Conservation (phyloP, 1,140 invertebrate genomes). For the Drosophila mayri region DNA sequence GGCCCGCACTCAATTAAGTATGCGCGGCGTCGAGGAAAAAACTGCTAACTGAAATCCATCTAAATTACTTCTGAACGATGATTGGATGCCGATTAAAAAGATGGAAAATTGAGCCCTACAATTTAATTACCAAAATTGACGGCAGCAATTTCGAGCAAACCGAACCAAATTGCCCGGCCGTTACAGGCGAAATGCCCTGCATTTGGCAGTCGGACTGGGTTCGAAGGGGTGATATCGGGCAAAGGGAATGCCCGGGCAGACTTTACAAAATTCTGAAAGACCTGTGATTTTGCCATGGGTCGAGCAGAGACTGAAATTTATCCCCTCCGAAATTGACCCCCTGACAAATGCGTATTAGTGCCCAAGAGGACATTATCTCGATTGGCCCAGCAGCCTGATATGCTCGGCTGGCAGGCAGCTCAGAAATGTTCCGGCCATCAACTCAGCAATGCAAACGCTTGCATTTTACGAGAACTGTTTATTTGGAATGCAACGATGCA, state of each 20-base stretch:
- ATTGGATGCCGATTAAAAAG: constrained; percentile 49
- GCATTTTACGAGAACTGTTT: constrained; percentile 74
- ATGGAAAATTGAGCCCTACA: constrained; percentile 68
- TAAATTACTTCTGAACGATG: constrained; percentile 58
- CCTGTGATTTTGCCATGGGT: background rate
- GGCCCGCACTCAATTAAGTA: constrained; percentile 5
- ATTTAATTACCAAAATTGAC: constrained; percentile 75
- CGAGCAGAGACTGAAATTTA: background rate
- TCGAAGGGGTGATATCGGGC: constrained; percentile 36
- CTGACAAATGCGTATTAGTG: constrained; percentile 7
- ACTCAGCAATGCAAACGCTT: constrained; percentile 67
- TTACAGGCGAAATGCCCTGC: constrained; percentile 20
- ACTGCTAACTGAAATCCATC: constrained; percentile 49
- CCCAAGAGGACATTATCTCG: background rate
- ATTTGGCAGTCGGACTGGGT: background rate
- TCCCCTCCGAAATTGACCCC: too few relatives aligned
- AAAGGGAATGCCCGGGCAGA: background rate
- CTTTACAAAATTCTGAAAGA: constrained; percentile 7
- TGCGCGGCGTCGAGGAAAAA: constrained; percentile 26
- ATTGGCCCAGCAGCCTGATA: constrained; percentile 25
- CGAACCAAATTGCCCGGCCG: constrained; percentile 29
- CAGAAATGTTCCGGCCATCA: constrained; percentile 59
- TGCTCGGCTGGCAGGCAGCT: constrained; percentile 6
- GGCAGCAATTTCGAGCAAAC: constrained; percentile 58
- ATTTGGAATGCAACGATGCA: constrained; percentile 58